Evolutionary conservation across 2,797 vertebrate genomes (phyloP), one percentile per base, ranked within the genome.

Genomic region (Poeciliopsis paucimaculata): DNA sequence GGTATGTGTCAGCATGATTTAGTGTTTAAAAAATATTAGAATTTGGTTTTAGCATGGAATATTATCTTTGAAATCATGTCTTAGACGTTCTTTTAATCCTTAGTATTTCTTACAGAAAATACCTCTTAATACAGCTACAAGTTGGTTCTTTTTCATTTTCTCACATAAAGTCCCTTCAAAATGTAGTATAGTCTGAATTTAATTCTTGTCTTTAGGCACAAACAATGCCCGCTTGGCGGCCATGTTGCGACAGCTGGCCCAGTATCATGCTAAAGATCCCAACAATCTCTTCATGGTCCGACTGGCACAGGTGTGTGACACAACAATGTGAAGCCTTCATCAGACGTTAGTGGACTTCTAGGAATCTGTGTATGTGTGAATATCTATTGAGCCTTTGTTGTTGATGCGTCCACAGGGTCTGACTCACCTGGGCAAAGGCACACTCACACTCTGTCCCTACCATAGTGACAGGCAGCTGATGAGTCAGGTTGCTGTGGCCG

Each of bases 231-330:
- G 98, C 0, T 89, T 99, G 91, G 98, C 98, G 1, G 98, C 98
- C 0, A 99, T 99, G 98, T 93, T 99, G 84, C 95, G 97, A 43
- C 98, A 99, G 91, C 95, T 99, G 49, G 98, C 98, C 31, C 98
- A 99, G 82, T 99, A 99, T 93, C 98, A 99, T 0, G 98, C 98
- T 90, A 99, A 99, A 95, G 98, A 99, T 90, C 98, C 98, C 46
- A 99, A 99, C 95, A 99, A 99, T 84, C 97, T 99, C 86, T 99
- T 99, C 94, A 99, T 99, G 98, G 98, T 99, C 92, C 96, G 98
- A 85, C 91, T 99, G 88, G 98, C 98, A 86, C 98, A 99, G 97
- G 98, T 99, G 90, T 89, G 88, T 81, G 73, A 45, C 47, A 2
- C 43, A 64, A 88, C 46, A 79, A 78, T 80, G 71, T 51, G 18